These are phyloP conservation scores for Azorinus chamasolen DNA, from an alignment of 2,888 invertebrate species.

Conservation along the genomic window DNA sequence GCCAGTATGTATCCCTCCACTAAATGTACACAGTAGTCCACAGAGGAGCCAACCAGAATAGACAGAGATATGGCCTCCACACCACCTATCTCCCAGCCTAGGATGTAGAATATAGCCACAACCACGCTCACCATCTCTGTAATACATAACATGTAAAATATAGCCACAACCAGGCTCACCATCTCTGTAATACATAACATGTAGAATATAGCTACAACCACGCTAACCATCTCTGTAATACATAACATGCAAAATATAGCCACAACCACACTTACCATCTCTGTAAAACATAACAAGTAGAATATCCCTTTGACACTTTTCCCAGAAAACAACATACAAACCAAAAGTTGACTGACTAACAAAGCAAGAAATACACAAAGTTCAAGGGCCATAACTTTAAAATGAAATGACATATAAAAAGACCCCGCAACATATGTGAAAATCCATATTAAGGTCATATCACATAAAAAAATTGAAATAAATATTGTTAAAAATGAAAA, in stretches of 20 bases:
- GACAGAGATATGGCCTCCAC: slow-evolving; percentile 84
- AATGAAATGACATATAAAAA: too few relatives aligned
- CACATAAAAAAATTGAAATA: too few relatives aligned
- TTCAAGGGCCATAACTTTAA: too few relatives aligned
- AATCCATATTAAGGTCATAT: too few relatives aligned
- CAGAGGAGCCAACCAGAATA: slow-evolving; percentile 84
- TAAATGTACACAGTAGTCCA: slow-evolving; percentile 85
- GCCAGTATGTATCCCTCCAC: slow-evolving; percentile 84
- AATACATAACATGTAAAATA: slow-evolving; percentile 70
- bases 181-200: slow-evolving; percentile 70
- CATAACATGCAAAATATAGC: slow-evolving; percentile 74
- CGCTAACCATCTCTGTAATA: slow-evolving; percentile 79
- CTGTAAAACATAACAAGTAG: slow-evolving; percentile 67
- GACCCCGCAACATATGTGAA: too few relatives aligned
- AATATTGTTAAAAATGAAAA: too few relatives aligned
- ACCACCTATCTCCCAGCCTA: slow-evolving; percentile 84
- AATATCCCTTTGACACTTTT: too few relatives aligned
- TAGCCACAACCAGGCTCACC: slow-evolving; percentile 81
- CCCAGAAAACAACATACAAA: too few relatives aligned
- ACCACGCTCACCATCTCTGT: slow-evolving; percentile 82
- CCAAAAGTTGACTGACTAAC: too few relatives aligned
- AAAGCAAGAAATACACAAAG: too few relatives aligned
- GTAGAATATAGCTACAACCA: slow-evolving; percentile 82
- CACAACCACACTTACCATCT: slow-evolving; percentile 81
- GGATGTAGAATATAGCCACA: slow-evolving; percentile 81